Base-by-base conservation (phyloP, 1,140 invertebrate species). In the Laodelphax striatellus region DNA sequence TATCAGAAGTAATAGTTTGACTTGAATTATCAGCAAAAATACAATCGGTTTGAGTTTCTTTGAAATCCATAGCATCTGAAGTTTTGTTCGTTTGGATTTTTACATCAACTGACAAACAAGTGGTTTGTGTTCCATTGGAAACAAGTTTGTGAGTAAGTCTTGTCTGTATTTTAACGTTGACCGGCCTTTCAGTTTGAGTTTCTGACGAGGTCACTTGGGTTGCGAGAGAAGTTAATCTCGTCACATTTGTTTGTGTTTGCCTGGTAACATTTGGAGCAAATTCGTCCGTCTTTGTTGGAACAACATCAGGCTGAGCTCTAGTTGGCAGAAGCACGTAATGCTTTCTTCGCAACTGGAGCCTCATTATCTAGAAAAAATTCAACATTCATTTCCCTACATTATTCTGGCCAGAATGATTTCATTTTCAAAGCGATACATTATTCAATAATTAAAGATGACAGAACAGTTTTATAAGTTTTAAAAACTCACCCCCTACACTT, bases 161-260 rank as follows among this genome's bases (percentile, higher is more conserved):
- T 38, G 61, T 63, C 59, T 65, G 57, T 28, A 55, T 63, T 31
- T 52, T 17, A 14, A 17, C 28, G 38, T 60, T 24, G 34, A 46
- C 41, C 10, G 38, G 46, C 10, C 55, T 54, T 6, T 65, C 62
- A 54, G 64, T 65, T 56, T 65, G 64, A 22, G 59, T 63, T 22
- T 52, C 50, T 24, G 46, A 16, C 4, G 57, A 52, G 42, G 14
- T 21, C n/a, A 64, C 56, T 58, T 64, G 63, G n/a, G 59, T 54
- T 10, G 59, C 55, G 17, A 64, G 53, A 24, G 63, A 57, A 16
- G 63, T 64, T 16, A 64, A 43, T 13, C 60, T 42, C 14, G 63
- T 64, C 17, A 46, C 42, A 52, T 50, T 31, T 19, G 63, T 64
- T 57, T 64, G 63, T 38, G 59, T 53, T 31, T 19, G 63, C 58